These are phyloP conservation scores for Tiliacea aurago DNA, from an alignment of 2,888 invertebrate genomes.

Conservation along the genomic window DNA sequence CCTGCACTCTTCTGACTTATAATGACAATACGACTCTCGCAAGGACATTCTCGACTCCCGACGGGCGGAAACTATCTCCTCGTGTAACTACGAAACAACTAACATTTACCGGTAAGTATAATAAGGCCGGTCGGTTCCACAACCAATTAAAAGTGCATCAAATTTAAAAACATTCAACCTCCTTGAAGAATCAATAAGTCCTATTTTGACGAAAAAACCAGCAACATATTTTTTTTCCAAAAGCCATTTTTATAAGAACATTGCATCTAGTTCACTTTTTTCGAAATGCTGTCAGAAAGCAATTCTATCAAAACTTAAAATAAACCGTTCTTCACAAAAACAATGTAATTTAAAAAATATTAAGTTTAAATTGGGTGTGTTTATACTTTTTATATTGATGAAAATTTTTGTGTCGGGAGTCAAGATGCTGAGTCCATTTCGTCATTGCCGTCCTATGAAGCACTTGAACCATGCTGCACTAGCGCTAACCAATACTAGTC, in stretches of 20 bases:
- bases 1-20: too few species aligned
- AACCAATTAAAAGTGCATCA: background rate
- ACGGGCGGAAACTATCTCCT: too few species aligned
- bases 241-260: constrained; percentile 33
- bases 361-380: constrained; percentile 70
- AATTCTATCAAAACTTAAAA: constrained; percentile 67
- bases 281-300: constrained; percentile 73
- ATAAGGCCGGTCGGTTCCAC: background rate
- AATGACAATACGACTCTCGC: too few species aligned
- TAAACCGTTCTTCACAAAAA: constrained; percentile 70
- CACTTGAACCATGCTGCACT: constrained; percentile 69
- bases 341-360: constrained; percentile 74
- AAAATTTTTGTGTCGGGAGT: constrained; percentile 44
- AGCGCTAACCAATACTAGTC: constrained; percentile 61
- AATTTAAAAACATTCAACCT: constrained; percentile 9
- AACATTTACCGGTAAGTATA: background rate
- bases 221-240: constrained; percentile 12
- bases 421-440: constrained; percentile 76
- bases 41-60: too few species aligned
- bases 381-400: constrained; percentile 50
- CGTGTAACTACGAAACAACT: too few species aligned
- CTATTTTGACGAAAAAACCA: constrained; percentile 4
- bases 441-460: constrained; percentile 71
- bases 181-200: background rate
- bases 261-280: constrained; percentile 63